Conservation (phyloP, 2,888 invertebrate species). For the Altica lythri region DNA sequence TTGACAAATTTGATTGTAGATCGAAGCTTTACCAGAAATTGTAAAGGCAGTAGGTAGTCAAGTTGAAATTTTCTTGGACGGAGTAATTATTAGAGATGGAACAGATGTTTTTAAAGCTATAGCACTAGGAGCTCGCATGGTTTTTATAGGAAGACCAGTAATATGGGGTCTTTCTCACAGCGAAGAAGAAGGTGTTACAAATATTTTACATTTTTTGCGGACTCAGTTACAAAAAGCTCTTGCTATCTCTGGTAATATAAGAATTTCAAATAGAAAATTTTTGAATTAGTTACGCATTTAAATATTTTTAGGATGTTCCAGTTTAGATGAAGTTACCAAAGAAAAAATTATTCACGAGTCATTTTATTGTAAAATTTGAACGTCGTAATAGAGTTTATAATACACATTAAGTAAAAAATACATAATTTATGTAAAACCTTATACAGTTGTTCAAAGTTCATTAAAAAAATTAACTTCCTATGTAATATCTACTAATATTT, state of each 20-base stretch:
- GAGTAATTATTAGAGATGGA: constrained; percentile 82
- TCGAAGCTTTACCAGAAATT: constrained; percentile 83
- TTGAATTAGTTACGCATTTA: background rate
- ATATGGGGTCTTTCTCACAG: constrained; percentile 81
- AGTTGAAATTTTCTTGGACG: constrained; percentile 84
- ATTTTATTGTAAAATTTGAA: constrained; percentile 31
- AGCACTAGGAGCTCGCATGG: constrained; percentile 88
- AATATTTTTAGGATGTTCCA: constrained; percentile 32
- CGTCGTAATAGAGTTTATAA: too few species aligned
- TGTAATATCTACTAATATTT: too few species aligned
- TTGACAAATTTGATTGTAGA: constrained; percentile 58
- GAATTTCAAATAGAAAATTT: background rate
- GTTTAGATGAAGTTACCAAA: constrained; percentile 23
- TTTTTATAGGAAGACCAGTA: constrained; percentile 84
- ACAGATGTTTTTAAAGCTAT: constrained; percentile 89
- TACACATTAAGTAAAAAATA: too few species aligned
- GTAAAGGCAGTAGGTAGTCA: constrained; percentile 71
- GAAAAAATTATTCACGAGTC: constrained; percentile 35
- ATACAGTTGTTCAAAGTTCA: too few species aligned
- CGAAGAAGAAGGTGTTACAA: constrained; percentile 78
- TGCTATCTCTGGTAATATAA: constrained; percentile 69
- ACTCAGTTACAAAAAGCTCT: constrained; percentile 78
- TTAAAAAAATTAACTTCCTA: too few species aligned
- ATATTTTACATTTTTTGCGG: constrained; percentile 71
- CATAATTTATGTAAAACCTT: too few species aligned